These are phyloP conservation scores for Tuberolachnus salignus DNA, from an alignment of 2,888 invertebrate genomes.

Conservation along the genomic window DNA sequence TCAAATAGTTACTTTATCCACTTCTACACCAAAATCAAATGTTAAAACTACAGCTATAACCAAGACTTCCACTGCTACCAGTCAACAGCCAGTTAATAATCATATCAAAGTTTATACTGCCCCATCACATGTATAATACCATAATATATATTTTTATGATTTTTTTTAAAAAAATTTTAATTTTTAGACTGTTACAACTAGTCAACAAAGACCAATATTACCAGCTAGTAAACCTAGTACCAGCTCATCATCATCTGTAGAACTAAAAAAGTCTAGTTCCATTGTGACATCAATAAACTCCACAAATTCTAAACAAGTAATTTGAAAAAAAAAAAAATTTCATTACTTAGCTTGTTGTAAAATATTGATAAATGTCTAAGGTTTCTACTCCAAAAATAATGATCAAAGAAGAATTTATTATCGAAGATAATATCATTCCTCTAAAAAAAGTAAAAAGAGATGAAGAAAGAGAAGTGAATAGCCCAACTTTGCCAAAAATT, in stretches of 20 bases:
- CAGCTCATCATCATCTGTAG: conserved; percentile 31
- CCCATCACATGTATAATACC: conserved; percentile 31
- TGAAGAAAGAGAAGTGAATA: conserved; percentile 29
- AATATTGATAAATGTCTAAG: conserved; percentile 18
- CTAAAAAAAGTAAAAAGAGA: conserved; percentile 23
- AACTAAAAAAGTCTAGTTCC: conserved; percentile 41
- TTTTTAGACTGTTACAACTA: conserved; percentile 34
- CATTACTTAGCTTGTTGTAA: background rate
- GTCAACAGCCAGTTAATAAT: conserved; percentile 41
- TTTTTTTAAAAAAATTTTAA: background rate
- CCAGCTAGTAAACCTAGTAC: conserved; percentile 50
- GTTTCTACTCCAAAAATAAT: conserved; percentile 7
- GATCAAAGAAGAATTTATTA: conserved; percentile 20
- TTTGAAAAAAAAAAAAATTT: background rate
- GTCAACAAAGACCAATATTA: conserved; percentile 52
- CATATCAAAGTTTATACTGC: conserved; percentile 49
- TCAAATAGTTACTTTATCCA: conserved; percentile 39
- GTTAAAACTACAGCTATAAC: conserved; percentile 45
- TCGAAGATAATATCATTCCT: conserved; percentile 12
- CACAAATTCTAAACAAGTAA: conserved; percentile 35
- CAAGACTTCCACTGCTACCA: conserved; percentile 12
- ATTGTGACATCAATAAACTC: conserved; percentile 2
- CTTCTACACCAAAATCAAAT: conserved; percentile 34
- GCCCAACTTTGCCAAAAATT: conserved; percentile 41
- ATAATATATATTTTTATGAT: background rate